Conservation (phyloP, 2,888 invertebrate species). For the Mactromeris polynyma region DNA sequence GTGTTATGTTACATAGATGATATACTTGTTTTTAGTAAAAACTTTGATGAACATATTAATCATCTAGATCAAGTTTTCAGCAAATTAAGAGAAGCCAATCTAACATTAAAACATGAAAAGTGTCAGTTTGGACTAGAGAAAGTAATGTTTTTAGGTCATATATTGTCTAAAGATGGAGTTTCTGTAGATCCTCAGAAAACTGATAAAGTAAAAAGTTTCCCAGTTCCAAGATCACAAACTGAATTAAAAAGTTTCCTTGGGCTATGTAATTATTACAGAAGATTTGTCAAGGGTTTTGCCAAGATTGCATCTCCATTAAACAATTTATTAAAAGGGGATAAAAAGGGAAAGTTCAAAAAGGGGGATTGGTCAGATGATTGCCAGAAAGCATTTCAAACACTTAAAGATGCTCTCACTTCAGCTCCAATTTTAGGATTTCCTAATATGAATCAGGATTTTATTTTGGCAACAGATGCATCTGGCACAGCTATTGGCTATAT, state of each 20-base stretch:
- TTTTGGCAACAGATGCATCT: slow-evolving; percentile 63
- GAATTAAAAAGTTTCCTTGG: slow-evolving; percentile 67
- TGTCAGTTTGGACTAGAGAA: slow-evolving; percentile 68
- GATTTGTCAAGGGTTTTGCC: slow-evolving; percentile 82
- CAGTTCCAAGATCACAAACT: slow-evolving; percentile 61
- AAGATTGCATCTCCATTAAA: slow-evolving; percentile 80
- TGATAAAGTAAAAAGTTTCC: slow-evolving; percentile 58
- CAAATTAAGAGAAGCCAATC: slow-evolving; percentile 52
- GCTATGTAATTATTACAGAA: slow-evolving; percentile 84
- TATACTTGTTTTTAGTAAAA: slow-evolving; percentile 61
- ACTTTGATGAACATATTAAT: slow-evolving; percentile 68
- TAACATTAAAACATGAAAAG: slow-evolving; percentile 55
- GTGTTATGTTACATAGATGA: slow-evolving; percentile 72
- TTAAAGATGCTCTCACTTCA: slow-evolving; percentile 75
- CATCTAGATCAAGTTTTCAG: slow-evolving; percentile 59
- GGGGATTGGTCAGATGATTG: slow-evolving; percentile 78
- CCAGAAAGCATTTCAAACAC: slow-evolving; percentile 78
- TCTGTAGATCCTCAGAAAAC: slow-evolving; percentile 61
- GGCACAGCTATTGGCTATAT: slow-evolving; percentile 67
- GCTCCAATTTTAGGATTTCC: slow-evolving; percentile 70
- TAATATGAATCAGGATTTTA: slow-evolving; percentile 64
- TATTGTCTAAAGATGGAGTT: slow-evolving; percentile 69
- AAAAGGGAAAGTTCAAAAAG: slow-evolving; percentile 70
- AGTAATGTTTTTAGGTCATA: slow-evolving; percentile 70
- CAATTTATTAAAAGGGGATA: slow-evolving; percentile 76